Conservation (phyloP, 1,140 invertebrate species). For the Amphibalanus amphitrite region DNA sequence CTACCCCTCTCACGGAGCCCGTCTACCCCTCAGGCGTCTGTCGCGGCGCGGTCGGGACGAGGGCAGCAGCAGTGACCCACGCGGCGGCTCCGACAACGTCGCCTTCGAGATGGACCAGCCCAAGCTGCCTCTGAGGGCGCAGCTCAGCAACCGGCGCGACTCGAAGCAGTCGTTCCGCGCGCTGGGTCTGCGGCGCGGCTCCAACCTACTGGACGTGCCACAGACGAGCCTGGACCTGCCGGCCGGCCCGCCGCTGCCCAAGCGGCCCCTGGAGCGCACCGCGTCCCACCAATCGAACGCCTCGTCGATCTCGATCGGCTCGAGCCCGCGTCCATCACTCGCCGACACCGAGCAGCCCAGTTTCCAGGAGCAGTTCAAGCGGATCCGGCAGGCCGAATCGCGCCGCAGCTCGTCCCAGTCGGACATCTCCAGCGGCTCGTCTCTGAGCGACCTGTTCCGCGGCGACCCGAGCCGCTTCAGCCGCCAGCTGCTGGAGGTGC, state of each 20-base stretch:
- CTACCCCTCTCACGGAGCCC: too few species aligned
- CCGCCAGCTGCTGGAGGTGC: background rate
- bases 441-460: background rate
- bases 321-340: background rate
- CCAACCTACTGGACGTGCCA: background rate
- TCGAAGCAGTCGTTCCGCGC: background rate
- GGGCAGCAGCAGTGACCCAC: background rate
- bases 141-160: too few species aligned
- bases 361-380: background rate
- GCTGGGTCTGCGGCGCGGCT: background rate
- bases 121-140: background rate
- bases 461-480: background rate
- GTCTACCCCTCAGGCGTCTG: background rate
- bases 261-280: background rate
- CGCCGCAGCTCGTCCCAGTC: background rate
- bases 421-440: background rate
- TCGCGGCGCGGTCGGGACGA: background rate
- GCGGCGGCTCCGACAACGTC: constrained; percentile 28
- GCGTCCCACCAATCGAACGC: background rate
- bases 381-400: background rate
- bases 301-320: background rate
- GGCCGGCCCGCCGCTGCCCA: too few species aligned
- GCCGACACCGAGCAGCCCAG: background rate
- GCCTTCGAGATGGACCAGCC: constrained; percentile 24
- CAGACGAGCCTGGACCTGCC: background rate